Evolutionary conservation across 2,113 vertebrate genomes (phyloP).

Genomic region (Galbula dea): DNA sequence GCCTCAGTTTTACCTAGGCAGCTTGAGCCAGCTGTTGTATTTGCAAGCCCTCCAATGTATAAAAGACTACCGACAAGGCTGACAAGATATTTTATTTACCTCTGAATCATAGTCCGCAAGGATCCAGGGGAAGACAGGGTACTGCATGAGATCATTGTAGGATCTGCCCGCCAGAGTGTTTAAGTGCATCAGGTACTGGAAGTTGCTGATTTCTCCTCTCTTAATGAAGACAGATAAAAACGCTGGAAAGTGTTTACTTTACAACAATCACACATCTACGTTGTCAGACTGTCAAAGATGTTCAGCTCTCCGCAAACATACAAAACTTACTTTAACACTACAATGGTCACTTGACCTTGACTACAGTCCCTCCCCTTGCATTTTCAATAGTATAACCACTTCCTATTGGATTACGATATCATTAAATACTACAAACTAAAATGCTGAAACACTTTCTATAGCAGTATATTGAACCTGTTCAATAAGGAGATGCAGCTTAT

Average conservation of each 20-base stretch:
- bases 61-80: not conserved
- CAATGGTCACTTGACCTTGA: not conserved
- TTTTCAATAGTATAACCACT: not conserved
- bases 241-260: not conserved
- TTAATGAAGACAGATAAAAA: slow-evolving; percentile 65
- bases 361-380: not conserved
- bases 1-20: not conserved
- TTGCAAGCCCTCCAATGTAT: not conserved
- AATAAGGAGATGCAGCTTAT: not conserved
- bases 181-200: slow-evolving; percentile 99
- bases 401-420: not conserved
- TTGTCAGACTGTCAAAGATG: not conserved
- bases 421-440: not conserved
- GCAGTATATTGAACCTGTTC: not conserved
- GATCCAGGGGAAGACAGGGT: slow-evolving; percentile 98
- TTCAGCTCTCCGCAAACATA: not conserved
- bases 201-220: slow-evolving; percentile 99
- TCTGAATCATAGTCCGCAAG: slow-evolving; percentile 93
- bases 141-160: slow-evolving; percentile 99
- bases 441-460: not conserved
- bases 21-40: not conserved
- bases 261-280: not conserved
- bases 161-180: slow-evolving; percentile 96
- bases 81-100: slow-evolving; percentile 71
- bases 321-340: not conserved